Evolutionary conservation across 2,888 invertebrate genomes (phyloP).

Genomic region (Mythimna albipuncta): DNA sequence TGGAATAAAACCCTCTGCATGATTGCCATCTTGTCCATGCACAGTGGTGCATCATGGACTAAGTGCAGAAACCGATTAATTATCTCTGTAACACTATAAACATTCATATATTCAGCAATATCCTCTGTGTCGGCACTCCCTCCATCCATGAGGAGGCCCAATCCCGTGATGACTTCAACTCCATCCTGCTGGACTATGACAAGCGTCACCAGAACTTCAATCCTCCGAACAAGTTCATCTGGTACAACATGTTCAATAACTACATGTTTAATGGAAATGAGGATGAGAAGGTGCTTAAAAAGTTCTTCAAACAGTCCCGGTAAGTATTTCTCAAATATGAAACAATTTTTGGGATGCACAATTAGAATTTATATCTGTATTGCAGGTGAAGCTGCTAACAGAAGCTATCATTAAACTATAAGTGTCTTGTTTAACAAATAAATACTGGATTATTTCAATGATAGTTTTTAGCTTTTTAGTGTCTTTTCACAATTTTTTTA

Average conservation of each 20-base stretch:
- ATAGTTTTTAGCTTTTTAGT: too few relatives aligned
- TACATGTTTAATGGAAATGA: conserved; percentile 93
- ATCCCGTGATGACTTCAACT: conserved; percentile 79
- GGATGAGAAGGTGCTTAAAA: conserved; percentile 89
- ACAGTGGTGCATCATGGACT: too few relatives aligned
- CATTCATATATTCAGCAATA: conserved; percentile 88
- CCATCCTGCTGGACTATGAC: conserved; percentile 96
- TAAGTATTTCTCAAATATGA: conserved; percentile 66
- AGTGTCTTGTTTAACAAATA: too few relatives aligned
- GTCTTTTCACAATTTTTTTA: too few relatives aligned
- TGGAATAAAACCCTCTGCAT: too few relatives aligned
- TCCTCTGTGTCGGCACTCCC: conserved; percentile 97
- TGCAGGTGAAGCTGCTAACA: too few relatives aligned
- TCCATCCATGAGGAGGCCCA: conserved; percentile 94
- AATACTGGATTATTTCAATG: too few relatives aligned
- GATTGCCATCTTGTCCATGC: too few relatives aligned
- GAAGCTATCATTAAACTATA: too few relatives aligned
- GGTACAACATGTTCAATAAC: conserved; percentile 98
- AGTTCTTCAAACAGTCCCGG: conserved; percentile 91
- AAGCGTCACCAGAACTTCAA: conserved; percentile 93
- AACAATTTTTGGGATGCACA: background rate
- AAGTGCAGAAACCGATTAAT: too few relatives aligned
- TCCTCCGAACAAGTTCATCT: conserved; percentile 92
- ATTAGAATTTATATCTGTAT: too few relatives aligned
- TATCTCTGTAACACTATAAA: background rate